Evolutionary conservation across 2,113 vertebrate genomes (phyloP).

Genomic region (Rana temporaria): DNA sequence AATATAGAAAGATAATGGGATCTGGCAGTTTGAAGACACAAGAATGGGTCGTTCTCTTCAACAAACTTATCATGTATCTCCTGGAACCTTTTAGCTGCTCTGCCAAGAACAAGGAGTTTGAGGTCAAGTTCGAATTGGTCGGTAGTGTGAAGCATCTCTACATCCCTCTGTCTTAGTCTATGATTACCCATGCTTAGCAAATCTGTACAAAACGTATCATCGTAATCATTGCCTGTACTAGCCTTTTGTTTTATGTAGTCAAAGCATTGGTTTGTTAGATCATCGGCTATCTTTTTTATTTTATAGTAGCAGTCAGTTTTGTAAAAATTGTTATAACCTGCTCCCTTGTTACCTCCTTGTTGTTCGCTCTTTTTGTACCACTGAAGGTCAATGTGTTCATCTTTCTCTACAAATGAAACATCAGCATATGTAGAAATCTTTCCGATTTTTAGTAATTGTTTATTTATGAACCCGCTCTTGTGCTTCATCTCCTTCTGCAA

Average conservation of each 20-base stretch:
- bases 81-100: conserved; percentile 49
- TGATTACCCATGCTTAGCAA: conserved; percentile 69
- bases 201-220: conserved; percentile 56
- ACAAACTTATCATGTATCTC: conserved; percentile 35
- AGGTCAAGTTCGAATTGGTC: conserved; percentile 51
- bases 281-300: conserved; percentile 61
- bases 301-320: conserved; percentile 65
- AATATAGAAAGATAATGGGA: conserved; percentile 41
- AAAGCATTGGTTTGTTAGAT: conserved; percentile 62
- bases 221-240: conserved; percentile 64
- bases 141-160: not conserved
- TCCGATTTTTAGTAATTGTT: conserved; percentile 63
- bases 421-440: conserved; percentile 20
- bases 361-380: conserved; percentile 40
- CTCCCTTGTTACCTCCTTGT: not conserved
- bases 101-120: conserved; percentile 34
- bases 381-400: conserved; percentile 60
- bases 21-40: conserved; percentile 8
- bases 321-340: conserved; percentile 65
- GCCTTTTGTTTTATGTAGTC: conserved; percentile 65
- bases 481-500: conserved; percentile 68
- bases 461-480: conserved; percentile 60
- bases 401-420: conserved; percentile 61
- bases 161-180: not conserved
- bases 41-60: conserved; percentile 7